phyloP scores from a whole-genome alignment of 2,888 invertebrate genomes.

The Mesodorylaimus sp. region DNA sequence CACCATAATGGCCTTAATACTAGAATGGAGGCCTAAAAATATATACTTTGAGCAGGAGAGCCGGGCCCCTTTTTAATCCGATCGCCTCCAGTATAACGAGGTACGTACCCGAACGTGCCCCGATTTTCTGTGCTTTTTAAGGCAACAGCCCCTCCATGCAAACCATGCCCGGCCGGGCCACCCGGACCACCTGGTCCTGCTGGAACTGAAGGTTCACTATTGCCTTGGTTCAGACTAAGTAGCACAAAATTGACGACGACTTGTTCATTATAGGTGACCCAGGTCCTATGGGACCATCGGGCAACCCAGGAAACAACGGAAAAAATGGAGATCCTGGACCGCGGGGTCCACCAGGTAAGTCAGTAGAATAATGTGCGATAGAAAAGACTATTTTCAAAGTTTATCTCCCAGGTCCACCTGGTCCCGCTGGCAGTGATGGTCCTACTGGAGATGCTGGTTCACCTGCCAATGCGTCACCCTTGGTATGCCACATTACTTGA shows the following conservation, averaged over 20 bases:
- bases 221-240: background rate
- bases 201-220: background rate
- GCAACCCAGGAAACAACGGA: background rate
- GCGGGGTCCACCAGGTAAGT: background rate
- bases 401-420: conserved; percentile 5
- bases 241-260: too few species aligned
- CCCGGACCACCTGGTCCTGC: background rate
- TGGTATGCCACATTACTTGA: background rate
- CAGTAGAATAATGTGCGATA: too few species aligned
- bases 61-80: too few species aligned
- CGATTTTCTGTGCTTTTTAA: too few species aligned
- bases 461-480: background rate
- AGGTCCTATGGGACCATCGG: too few species aligned
- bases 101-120: too few species aligned
- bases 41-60: too few species aligned
- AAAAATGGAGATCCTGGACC: conserved; percentile 3
- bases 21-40: too few species aligned
- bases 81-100: too few species aligned
- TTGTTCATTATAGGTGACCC: too few species aligned
- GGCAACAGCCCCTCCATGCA: background rate
- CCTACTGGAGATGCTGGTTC: conserved; percentile 5
- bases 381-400: too few species aligned
- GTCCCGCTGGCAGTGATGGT: conserved; percentile 5
- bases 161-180: conserved; percentile 1
- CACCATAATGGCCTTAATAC: too few species aligned